Percentiles rank a stretch among this genome's conserved stretches.
These are phyloP conservation scores for Eutolmus rufibarbis DNA, from an alignment of 2,888 invertebrate genomes.

Conservation along the genomic window DNA sequence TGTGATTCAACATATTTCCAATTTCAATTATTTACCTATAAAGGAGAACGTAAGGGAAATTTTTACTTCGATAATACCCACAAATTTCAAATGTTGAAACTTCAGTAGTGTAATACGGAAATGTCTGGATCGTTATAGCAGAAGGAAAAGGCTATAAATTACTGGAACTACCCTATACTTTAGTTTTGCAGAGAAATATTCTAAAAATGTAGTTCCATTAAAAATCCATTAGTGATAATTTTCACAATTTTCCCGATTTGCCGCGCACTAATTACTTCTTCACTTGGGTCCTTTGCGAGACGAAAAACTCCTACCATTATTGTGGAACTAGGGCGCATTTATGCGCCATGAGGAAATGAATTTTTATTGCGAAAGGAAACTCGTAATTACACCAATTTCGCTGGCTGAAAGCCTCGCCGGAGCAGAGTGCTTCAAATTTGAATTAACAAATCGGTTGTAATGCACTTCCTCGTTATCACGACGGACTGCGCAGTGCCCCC, in stretches of 20 bases:
- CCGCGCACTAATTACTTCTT: not conserved
- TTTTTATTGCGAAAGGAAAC: not conserved
- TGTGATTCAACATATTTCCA: too few species aligned
- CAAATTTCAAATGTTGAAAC: not conserved
- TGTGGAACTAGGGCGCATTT: not conserved
- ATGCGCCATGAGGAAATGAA: not conserved
- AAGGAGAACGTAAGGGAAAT: too few species aligned
- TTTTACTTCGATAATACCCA: not conserved
- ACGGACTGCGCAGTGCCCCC: not conserved
- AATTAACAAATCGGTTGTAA: not conserved
- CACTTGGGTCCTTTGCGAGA: not conserved
- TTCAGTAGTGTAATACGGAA: not conserved
- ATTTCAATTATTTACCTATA: too few species aligned
- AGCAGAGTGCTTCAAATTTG: not conserved
- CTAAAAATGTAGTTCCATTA: conserved; percentile 15
- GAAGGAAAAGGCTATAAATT: not conserved
- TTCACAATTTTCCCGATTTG: not conserved
- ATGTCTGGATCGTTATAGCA: not conserved
- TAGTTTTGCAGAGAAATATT: not conserved
- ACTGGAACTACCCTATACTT: not conserved
- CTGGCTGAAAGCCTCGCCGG: not conserved
- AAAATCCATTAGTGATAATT: conserved; percentile 14
- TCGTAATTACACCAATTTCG: not conserved
- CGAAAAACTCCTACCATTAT: not conserved
- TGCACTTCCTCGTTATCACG: not conserved